These are phyloP conservation scores for Caenorhabditis afra DNA, from an alignment of 2,888 invertebrate genomes.

Conservation along the genomic window DNA sequence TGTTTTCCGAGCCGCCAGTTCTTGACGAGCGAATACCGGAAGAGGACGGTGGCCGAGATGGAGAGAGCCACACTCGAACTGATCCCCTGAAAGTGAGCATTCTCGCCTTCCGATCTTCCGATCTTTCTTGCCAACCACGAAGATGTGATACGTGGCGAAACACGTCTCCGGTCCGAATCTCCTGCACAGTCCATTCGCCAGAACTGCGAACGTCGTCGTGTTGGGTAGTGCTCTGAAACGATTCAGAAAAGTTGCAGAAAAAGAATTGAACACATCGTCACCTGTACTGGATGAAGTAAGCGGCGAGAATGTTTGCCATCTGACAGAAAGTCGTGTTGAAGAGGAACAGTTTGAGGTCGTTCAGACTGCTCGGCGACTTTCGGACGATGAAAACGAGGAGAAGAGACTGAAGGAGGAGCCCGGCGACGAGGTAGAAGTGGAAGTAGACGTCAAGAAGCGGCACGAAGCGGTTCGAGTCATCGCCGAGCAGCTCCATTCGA, in stretches of 20 bases:
- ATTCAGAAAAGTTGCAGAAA: no score
- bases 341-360: conserved; percentile 37
- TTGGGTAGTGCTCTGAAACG: conserved; percentile 45
- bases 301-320: conserved; percentile 38
- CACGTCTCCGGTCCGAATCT: conserved; percentile 42
- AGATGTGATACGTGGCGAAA: conserved; percentile 37
- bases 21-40: conserved; percentile 37
- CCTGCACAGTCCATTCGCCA: conserved; percentile 37
- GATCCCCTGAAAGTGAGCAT: conserved; percentile 26
- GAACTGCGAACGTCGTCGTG: conserved; percentile 45
- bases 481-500: conserved; percentile 12
- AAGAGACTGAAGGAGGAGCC: conserved; percentile 19
- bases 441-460: conserved; percentile 31
- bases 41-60: conserved; percentile 30
- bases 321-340: conserved; percentile 43
- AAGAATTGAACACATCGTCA: neutral
- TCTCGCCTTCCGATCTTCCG: neutral
- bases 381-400: conserved; percentile 30
- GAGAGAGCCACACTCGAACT: conserved; percentile 44
- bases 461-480: conserved; percentile 34
- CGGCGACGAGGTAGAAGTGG: conserved; percentile 28
- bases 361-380: conserved; percentile 35
- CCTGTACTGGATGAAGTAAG: conserved; percentile 49
- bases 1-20: conserved; percentile 28
- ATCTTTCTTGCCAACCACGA: conserved; percentile 25